Conservation (phyloP, 2,797 vertebrate genomes). For the Esox lucius region DNA sequence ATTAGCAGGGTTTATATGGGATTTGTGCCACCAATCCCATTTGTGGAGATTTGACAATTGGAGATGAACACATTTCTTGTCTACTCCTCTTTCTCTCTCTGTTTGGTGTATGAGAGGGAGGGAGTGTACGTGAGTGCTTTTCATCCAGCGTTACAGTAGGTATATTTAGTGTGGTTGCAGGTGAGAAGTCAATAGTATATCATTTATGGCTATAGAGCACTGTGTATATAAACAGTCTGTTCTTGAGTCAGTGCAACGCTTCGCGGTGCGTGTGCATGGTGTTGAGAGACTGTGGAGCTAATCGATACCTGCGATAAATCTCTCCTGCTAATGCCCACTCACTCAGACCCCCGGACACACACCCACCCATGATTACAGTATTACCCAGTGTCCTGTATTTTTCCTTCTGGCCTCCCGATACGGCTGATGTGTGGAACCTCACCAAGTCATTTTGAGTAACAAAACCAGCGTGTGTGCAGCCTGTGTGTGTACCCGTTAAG, state of each 20-base stretch:
- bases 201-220: constrained; percentile 69
- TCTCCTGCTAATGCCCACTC: constrained; percentile 65
- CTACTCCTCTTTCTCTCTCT: constrained; percentile 12
- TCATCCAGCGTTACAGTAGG: constrained; percentile 28
- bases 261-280: constrained; percentile 53
- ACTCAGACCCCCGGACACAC: constrained; percentile 38
- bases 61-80: too few species aligned
- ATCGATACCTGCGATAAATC: constrained; percentile 80
- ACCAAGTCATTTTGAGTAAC: neutral
- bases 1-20: too few species aligned
- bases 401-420: neutral
- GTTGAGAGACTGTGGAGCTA: constrained; percentile 53
- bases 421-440: neutral
- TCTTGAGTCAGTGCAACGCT: constrained; percentile 66
- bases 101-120: neutral
- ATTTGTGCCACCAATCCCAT: too few species aligned
- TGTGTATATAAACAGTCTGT: constrained; percentile 72
- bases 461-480: constrained; percentile 5
- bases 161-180: constrained; percentile 32
- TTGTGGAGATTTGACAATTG: too few species aligned
- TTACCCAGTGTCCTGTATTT: neutral
- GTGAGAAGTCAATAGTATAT: constrained; percentile 59
- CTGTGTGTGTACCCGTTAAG: neutral
- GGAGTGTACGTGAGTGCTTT: constrained; percentile 42
- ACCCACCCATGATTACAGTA: constrained; percentile 33